phyloP scores from a whole-genome alignment of 2,113 vertebrate species.

The Morone saxatilis region DNA sequence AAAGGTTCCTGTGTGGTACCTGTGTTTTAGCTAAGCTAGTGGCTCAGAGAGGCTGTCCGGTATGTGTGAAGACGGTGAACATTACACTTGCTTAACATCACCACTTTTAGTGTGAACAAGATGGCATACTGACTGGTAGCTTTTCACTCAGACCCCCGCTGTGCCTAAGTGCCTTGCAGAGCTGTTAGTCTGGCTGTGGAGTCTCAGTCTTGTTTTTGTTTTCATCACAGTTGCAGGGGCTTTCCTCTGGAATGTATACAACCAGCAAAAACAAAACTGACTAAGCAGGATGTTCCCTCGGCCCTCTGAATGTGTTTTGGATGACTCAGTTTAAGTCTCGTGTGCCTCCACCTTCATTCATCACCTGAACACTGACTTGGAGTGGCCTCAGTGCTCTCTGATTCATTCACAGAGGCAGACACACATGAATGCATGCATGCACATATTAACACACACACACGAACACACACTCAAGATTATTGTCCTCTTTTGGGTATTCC shows the following conservation, averaged over 20 bases:
- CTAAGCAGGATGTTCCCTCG: background rate
- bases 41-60: too few species aligned
- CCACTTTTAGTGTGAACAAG: too few species aligned
- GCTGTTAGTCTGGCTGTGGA: too few species aligned
- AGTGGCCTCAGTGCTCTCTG: conserved; percentile 19
- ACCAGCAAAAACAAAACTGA: background rate
- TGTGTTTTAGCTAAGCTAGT: too few species aligned
- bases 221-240: background rate
- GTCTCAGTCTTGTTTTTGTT: background rate
- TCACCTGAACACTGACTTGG: conserved; percentile 12
- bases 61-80: too few species aligned
- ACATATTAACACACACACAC: background rate
- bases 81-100: background rate
- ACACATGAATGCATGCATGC: background rate
- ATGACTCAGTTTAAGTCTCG: background rate
- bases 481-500: too few species aligned
- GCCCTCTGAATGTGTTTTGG: background rate
- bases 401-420: background rate
- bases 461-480: background rate
- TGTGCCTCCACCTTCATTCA: background rate
- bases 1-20: too few species aligned
- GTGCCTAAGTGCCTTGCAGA: too few species aligned
- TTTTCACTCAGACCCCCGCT: too few species aligned
- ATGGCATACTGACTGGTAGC: too few species aligned
- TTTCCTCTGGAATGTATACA: background rate